Evolutionary conservation across 2,113 vertebrate species (phyloP), one percentile per base, ranked within the genome.

Genomic region (Acanthochromis polyacanthus): DNA sequence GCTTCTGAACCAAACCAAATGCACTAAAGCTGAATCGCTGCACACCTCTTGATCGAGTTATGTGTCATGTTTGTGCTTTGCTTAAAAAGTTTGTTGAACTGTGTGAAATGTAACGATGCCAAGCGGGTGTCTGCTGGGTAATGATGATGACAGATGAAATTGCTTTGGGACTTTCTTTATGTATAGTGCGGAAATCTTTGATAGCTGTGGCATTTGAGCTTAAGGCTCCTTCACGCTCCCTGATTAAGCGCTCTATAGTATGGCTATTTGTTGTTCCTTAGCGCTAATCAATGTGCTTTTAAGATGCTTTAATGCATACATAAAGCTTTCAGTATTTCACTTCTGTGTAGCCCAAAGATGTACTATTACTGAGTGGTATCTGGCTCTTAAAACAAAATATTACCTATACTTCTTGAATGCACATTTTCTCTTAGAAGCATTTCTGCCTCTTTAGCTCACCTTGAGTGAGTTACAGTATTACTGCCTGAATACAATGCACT

Each of bases 21-120:
- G 23, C 80, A 52, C 86, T 82, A 59, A 36, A 91, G 88, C 92
- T 88, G 88, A 90, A 89, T 91, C 75, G 65, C 94, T 95, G 95
- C 95, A 95, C 95, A 94, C 90, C 87, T 95, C 94, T 93, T 94
- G 95, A 95, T 95, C 94, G 95, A 95, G 95, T 92, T 71, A 45
- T 91, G 61, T 90, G 84, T 68, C 8, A 75, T 91, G 83, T 88
- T 56, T 89, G 83, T 89, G 89, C 91, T 93, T 90, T 89, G 91
- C 91, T 89, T 87, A 12, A 36, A 58, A 86, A 23, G 64, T 84
- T 40, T 83, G 61, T 57, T 70, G 61, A 9, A 65, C 28, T 75
- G 48, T 90, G 73, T 82, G 11, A 73, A 58, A 66, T 84, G 74
- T 73, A 79, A 55, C 23, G 2, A 43, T 69, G 68, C 28, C 19